Percentiles rank a stretch among this genome's conserved stretches.
Conservation (phyloP, 1,140 invertebrate genomes). For the Mercenaria mercenaria region DNA sequence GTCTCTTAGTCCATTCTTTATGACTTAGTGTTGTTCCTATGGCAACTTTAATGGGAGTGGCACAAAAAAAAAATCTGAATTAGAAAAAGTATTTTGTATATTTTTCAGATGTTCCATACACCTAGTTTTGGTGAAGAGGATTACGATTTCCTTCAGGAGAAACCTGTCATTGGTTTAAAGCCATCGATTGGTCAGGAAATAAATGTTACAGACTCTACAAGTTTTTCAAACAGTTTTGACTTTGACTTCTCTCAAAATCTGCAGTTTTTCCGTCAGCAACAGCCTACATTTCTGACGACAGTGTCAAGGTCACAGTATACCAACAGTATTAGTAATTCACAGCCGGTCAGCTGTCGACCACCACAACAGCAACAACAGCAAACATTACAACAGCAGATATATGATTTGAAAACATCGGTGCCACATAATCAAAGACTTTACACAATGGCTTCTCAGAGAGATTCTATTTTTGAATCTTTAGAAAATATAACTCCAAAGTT, state of each 20-base stretch:
- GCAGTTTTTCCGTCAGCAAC: neutral
- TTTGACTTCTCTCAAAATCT: neutral
- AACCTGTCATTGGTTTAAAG: constrained; percentile 59
- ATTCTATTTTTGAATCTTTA: constrained; percentile 69
- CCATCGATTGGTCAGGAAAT: constrained; percentile 52
- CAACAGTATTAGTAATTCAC: neutral
- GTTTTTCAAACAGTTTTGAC: constrained; percentile 21
- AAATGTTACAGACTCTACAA: neutral
- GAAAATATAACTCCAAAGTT: constrained; percentile 80
- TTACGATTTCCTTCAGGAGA: constrained; percentile 90
- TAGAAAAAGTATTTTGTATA: neutral
- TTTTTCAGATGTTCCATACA: constrained; percentile 90
- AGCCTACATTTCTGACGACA: neutral
- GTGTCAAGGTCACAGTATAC: neutral
- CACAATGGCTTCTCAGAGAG: constrained; percentile 35
- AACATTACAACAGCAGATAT: constrained; percentile 81
- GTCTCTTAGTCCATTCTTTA: too few species aligned
- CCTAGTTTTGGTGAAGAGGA: constrained; percentile 97
- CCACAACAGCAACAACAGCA: constrained; percentile 84
- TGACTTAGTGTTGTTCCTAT: too few species aligned
- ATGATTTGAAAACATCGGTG: constrained; percentile 74
- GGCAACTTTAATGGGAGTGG: too few species aligned
- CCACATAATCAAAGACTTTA: constrained; percentile 76
- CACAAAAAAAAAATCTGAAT: too few species aligned
- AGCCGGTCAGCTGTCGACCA: constrained; percentile 75